Evolutionary conservation across 1,140 invertebrate genomes (phyloP), one percentile per base, ranked within the genome.

Genomic region (Pseudomyrmex dendroicus): DNA sequence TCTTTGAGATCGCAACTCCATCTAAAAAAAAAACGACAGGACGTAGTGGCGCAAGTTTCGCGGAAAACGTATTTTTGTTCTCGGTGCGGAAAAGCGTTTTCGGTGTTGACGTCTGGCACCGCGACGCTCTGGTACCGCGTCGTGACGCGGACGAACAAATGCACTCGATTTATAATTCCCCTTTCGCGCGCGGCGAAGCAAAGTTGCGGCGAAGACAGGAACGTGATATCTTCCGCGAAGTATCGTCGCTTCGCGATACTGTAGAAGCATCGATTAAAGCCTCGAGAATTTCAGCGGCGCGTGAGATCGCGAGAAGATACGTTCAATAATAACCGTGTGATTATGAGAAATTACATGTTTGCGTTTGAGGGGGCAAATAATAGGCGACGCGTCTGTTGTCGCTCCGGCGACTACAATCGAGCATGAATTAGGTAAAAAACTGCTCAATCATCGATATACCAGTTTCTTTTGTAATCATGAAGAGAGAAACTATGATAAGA

Each of bases 101-200:
- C 9, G 66, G 83, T 25, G 86, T 70, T 84, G 80, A 64, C 86
- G 83, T 83, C 73, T 83, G 87, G 84, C 87, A 86, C 76, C 86
- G 87, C 78, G 87, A 83, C 86, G 84, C 77, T 77, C 52, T 80
- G 86, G 84, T 77, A 73, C 77, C 67, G 87, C 84, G 57, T 74
- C 85, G 59, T 46, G 82, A 82, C 86, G 35, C 35, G 70, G 70
- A 76, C 82, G 85, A 84, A 87, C 86, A 72, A 88, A 88, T 80
- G 85, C 82, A 62, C 46, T 46, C 83, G 77, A 87, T 88, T 88
- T 87, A 86, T 78, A 88, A 88, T 88, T 87, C 68, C 62, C 68
- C 61, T 77, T 76, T 80, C 72, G 72, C 35, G 54, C 52, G 83
- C 57, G 52, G 22, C n/a, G 61, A 64, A 46, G 56, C 22, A 35